These are phyloP conservation scores for Lepidocyrtinus sp. DNA, from an alignment of 2,888 invertebrate species.

Conservation along the genomic window DNA sequence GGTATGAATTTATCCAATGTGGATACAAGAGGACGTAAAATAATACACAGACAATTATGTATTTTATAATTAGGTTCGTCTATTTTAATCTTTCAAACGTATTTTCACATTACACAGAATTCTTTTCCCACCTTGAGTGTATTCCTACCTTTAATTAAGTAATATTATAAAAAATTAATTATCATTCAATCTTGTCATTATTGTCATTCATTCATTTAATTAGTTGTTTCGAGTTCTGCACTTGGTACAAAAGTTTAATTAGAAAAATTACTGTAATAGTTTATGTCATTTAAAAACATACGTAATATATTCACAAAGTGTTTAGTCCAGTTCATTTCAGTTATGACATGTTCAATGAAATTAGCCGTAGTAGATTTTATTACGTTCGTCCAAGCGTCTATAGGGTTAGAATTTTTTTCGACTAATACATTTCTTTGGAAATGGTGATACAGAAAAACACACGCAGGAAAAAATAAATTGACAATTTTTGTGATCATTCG, in stretches of 20 bases:
- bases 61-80: too few species aligned
- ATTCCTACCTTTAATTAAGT: constrained; percentile 18
- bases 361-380: neutral
- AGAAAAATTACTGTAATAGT: neutral
- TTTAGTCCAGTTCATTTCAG: neutral
- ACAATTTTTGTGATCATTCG: constrained; percentile 11
- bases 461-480: constrained; percentile 18
- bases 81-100: too few species aligned
- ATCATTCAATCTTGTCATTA: constrained; percentile 37
- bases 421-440: neutral
- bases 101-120: too few species aligned
- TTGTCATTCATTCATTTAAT: constrained; percentile 35
- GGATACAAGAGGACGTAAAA: too few species aligned
- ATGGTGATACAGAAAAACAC: constrained; percentile 7
- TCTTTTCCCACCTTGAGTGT: constrained; percentile 45
- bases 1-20: too few species aligned
- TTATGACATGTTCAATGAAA: constrained; percentile 4
- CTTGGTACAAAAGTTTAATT: constrained; percentile 45
- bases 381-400: neutral
- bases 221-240: constrained; percentile 37
- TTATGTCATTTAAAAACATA: constrained; percentile 6
- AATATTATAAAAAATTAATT: neutral
- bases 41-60: too few species aligned
- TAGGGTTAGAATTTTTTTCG: neutral
- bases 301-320: neutral